Evolutionary conservation across 2,797 vertebrate genomes (phyloP).

Genomic region (Betta splendens): DNA sequence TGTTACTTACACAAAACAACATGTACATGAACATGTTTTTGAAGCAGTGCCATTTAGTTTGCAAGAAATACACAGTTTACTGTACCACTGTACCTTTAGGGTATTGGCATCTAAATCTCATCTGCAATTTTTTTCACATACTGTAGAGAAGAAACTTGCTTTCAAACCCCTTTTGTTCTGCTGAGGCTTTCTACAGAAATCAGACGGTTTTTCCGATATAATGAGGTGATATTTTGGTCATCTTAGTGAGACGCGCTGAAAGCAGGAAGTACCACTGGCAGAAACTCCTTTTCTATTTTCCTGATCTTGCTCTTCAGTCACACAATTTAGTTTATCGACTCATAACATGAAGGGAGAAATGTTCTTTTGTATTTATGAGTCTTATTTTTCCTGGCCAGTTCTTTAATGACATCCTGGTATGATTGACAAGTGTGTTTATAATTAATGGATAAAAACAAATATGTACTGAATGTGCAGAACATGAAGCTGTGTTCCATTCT

Average conservation of each 20-base stretch:
- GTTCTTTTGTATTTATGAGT: neutral
- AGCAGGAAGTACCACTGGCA: conserved; percentile 9
- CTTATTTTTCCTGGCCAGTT: neutral
- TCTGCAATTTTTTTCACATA: conserved; percentile 21
- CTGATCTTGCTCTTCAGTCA: neutral
- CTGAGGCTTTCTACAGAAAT: conserved; percentile 28
- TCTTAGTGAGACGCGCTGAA: conserved; percentile 14
- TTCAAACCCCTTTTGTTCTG: conserved; percentile 25
- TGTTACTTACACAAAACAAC: neutral
- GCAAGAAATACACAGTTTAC: no score
- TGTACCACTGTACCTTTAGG: no score
- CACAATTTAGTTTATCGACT: neutral
- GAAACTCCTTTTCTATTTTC: conserved; percentile 2
- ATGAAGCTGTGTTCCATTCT: no score
- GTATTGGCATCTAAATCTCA: conserved; percentile 4
- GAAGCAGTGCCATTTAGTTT: no score
- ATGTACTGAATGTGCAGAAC: neutral
- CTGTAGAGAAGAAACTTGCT: conserved; percentile 26
- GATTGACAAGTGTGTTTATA: no score
- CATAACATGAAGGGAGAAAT: neutral
- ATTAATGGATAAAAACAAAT: no score
- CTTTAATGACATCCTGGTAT: neutral
- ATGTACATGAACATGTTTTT: no score
- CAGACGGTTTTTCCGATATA: conserved; percentile 36
- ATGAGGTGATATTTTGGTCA: conserved; percentile 38